Conservation (phyloP, 2,797 vertebrate species). For the Eleutherodactylus coqui region DNA sequence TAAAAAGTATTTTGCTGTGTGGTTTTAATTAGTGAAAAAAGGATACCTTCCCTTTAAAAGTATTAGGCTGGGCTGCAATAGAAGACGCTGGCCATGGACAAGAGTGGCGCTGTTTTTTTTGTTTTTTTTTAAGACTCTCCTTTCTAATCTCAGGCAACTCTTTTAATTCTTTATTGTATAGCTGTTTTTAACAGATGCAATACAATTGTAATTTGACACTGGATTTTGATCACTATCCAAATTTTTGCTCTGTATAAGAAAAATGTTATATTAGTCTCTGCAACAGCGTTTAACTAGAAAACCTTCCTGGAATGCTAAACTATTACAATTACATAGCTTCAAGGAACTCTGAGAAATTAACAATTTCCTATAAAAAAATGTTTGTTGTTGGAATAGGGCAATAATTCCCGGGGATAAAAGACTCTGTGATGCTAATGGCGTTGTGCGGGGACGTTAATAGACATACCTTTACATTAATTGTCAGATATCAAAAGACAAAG, state of each 20-base stretch:
- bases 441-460: slow-evolving; percentile 64
- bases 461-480: slow-evolving; percentile 70
- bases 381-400: slow-evolving; percentile 12
- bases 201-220: no score
- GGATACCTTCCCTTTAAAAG: no score
- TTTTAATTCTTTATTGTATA: no score
- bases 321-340: slow-evolving; percentile 33
- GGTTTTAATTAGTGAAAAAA: no score
- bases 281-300: slow-evolving; percentile 16
- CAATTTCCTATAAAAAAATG: slow-evolving; percentile 23
- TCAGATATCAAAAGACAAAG: slow-evolving; percentile 66
- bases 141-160: no score
- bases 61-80: no score
- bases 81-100: no score
- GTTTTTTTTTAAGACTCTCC: no score
- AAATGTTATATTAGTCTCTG: slow-evolving; percentile 16
- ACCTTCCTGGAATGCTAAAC: slow-evolving; percentile 36
- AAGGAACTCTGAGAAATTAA: slow-evolving; percentile 33
- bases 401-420: slow-evolving; percentile 28
- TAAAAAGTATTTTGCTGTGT: no score
- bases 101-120: no score
- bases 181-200: no score
- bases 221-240: not conserved
- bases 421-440: slow-evolving; percentile 26
- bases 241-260: not conserved